Percentiles rank a stretch among this genome's conserved stretches.
Evolutionary conservation across 1,140 invertebrate genomes (phyloP).

Genomic region (Achatina immaculata): DNA sequence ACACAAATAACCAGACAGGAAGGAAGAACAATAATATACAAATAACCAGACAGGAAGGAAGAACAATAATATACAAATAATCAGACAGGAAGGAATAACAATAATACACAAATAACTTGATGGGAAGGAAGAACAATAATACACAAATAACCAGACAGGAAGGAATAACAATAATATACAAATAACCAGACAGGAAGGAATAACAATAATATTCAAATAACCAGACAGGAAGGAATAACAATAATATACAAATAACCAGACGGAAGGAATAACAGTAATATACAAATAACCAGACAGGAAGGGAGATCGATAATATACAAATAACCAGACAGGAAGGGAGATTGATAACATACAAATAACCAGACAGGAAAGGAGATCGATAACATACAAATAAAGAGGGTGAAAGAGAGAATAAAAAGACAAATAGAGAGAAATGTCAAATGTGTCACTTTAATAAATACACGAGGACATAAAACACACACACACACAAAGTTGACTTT

Average conservation of each 20-base stretch:
- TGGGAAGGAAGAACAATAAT: too few relatives aligned
- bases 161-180: too few relatives aligned
- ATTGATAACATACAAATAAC: background rate
- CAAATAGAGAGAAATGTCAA: too few relatives aligned
- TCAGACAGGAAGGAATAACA: conserved; percentile 21
- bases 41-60: background rate
- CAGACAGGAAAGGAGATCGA: background rate
- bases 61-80: conserved; percentile 12
- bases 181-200: too few relatives aligned
- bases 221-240: background rate
- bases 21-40: background rate
- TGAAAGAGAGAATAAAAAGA: too few relatives aligned
- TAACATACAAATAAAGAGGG: background rate
- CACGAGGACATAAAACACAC: too few relatives aligned
- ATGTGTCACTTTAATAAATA: too few relatives aligned
- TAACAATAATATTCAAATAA: background rate
- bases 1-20: conserved; percentile 21
- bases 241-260: background rate
- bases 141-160: conserved; percentile 18
- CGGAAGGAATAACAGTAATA: background rate
- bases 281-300: background rate
- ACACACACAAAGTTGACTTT: too few relatives aligned
- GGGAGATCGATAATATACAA: background rate
- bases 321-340: background rate
- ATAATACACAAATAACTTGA: background rate